Evolutionary conservation across 2,888 invertebrate species (phyloP).

Genomic region (Amblyjoppa proteus): DNA sequence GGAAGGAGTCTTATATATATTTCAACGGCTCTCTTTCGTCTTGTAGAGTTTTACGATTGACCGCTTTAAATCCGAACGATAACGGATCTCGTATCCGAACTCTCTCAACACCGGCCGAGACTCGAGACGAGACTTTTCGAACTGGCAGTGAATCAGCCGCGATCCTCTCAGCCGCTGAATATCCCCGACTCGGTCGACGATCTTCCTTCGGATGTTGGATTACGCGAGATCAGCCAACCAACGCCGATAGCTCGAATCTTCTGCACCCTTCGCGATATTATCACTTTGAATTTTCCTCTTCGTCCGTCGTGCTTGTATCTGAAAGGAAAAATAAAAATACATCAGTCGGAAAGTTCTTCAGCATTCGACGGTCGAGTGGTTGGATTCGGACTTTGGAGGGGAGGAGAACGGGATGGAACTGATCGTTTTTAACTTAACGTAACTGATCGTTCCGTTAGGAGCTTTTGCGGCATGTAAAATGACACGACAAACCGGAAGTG

Average conservation of each 20-base stretch:
- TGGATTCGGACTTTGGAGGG: too few species aligned
- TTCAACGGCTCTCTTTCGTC: neutral
- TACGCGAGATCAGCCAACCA: neutral
- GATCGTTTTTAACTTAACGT: too few species aligned
- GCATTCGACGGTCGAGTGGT: neutral
- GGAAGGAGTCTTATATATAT: slow-evolving; percentile 8
- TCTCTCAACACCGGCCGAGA: neutral
- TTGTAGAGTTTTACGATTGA: slow-evolving; percentile 21
- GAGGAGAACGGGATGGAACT: too few species aligned
- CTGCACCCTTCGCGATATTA: neutral
- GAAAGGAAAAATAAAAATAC: slow-evolving; percentile 2
- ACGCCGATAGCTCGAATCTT: neutral
- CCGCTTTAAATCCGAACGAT: neutral
- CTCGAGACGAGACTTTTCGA: neutral
- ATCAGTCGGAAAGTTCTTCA: neutral
- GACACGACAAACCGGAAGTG: too few species aligned
- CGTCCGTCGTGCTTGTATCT: neutral
- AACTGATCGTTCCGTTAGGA: too few species aligned
- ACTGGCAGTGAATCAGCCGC: neutral
- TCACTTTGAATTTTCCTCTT: neutral
- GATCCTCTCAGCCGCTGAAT: neutral
- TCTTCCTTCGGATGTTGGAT: neutral
- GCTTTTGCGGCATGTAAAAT: too few species aligned
- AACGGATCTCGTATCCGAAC: neutral
- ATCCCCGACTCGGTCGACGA: neutral